These are phyloP conservation scores for Champsocephalus gunnari DNA, from an alignment of 2,797 vertebrate genomes.

Conservation along the genomic window DNA sequence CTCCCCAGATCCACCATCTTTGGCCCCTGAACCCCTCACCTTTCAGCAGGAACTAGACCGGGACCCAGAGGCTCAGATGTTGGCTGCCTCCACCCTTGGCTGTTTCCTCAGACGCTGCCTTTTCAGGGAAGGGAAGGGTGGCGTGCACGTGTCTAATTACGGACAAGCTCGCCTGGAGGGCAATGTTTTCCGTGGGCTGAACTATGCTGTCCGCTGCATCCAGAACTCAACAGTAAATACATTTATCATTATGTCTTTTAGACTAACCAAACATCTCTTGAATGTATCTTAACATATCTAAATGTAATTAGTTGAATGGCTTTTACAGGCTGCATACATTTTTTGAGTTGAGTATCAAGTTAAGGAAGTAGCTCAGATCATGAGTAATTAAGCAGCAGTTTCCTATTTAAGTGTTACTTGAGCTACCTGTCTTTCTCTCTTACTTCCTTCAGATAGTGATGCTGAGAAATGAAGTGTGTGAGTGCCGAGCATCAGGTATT, in stretches of 20 bases:
- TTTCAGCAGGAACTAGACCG: constrained; percentile 90
- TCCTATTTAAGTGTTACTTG: constrained; percentile 30
- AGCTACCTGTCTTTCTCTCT: constrained; percentile 40
- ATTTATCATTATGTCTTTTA: neutral
- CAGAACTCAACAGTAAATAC: constrained; percentile 89
- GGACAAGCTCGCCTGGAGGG: constrained; percentile 90
- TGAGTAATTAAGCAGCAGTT: constrained; percentile 57
- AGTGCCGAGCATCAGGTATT: constrained; percentile 89
- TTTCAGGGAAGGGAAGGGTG: constrained; percentile 90
- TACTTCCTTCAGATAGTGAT: constrained; percentile 85
- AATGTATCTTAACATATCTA: neutral
- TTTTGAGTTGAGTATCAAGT: constrained; percentile 27
- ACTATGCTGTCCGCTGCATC: constrained; percentile 89
- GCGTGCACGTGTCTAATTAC: constrained; percentile 88
- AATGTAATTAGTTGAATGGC: neutral
- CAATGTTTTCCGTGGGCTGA: constrained; percentile 89
- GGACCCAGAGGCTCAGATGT: constrained; percentile 87
- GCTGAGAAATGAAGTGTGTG: constrained; percentile 90
- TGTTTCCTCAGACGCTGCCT: constrained; percentile 90
- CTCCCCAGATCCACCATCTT: constrained; percentile 74
- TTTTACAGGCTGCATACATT: neutral
- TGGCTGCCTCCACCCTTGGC: constrained; percentile 85
- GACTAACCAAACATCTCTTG: constrained; percentile 4
- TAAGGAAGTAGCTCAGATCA: constrained; percentile 33
- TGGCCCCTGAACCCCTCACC: constrained; percentile 80